Evolutionary conservation across 2,888 invertebrate genomes (phyloP).

Genomic region (Stenodema calcarata): DNA sequence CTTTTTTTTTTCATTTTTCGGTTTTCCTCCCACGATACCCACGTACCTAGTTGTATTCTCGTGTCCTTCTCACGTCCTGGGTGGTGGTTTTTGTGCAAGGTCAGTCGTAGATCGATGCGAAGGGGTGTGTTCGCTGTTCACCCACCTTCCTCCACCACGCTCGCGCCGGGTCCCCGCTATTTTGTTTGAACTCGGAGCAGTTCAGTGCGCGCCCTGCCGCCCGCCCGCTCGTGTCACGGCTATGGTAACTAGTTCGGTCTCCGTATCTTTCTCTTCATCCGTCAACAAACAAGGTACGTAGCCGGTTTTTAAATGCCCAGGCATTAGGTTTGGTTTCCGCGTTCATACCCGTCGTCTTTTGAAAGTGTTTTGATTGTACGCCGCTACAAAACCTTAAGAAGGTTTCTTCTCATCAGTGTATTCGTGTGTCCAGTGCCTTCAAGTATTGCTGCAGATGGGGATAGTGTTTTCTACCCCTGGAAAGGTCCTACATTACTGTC

Average conservation of each 20-base stretch:
- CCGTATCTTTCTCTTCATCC: background rate
- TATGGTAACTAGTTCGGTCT: background rate
- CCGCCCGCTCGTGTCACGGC: background rate
- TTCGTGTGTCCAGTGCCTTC: background rate
- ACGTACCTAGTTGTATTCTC: background rate
- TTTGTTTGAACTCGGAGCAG: background rate
- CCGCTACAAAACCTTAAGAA: background rate
- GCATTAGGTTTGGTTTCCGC: background rate
- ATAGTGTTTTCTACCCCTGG: background rate
- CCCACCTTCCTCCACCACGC: conserved; percentile 1
- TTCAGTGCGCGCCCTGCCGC: conserved; percentile 28
- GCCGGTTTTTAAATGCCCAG: background rate
- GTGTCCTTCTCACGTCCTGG: background rate
- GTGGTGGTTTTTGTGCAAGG: conserved; percentile 21
- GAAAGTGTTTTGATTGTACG: background rate
- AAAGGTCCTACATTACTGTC: background rate
- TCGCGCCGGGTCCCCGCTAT: background rate
- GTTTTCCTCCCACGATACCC: background rate
- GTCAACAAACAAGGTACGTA: background rate
- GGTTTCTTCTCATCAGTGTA: background rate
- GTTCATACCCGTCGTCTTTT: background rate
- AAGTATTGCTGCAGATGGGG: background rate
- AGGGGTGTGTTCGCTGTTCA: conserved; percentile 10
- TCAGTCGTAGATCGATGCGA: conserved; percentile 35
- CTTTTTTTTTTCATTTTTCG: no score